phyloP scores from a whole-genome alignment of 2,797 vertebrate genomes.

The Bradypodion pumilum region DNA sequence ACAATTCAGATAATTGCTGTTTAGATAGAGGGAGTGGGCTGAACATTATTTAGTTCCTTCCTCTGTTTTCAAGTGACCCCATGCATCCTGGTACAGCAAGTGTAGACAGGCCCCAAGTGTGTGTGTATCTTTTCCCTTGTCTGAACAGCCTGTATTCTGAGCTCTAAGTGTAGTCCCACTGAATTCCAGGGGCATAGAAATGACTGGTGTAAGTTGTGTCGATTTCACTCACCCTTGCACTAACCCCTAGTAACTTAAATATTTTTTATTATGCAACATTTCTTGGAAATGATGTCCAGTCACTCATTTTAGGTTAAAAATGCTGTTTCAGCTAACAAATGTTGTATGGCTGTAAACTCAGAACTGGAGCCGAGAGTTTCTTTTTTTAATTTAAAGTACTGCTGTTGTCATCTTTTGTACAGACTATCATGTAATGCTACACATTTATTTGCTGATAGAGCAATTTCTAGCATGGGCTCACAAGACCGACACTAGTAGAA shows the following conservation, averaged over 20 bases:
- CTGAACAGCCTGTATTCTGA: not conserved
- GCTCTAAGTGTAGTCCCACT: not conserved
- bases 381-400: not conserved
- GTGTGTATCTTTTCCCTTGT: too few species aligned
- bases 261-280: not conserved
- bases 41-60: too few species aligned
- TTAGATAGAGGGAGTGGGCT: too few species aligned
- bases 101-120: too few species aligned
- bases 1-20: too few species aligned
- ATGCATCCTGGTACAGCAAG: too few species aligned
- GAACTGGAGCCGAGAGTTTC: not conserved
- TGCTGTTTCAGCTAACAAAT: not conserved
- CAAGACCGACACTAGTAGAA: not conserved
- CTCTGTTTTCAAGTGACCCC: too few species aligned
- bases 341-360: not conserved
- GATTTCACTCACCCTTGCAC: not conserved
- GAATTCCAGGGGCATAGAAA: not conserved
- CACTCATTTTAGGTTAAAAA: not conserved
- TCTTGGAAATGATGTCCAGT: slow-evolving; percentile 4
- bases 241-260: not conserved
- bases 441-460: not conserved
- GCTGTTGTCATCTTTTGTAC: not conserved
- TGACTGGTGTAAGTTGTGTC: too few species aligned
- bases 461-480: not conserved
- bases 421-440: not conserved